phyloP scores from a whole-genome alignment of 2,113 vertebrate genomes.

The Apodemus sylvaticus region DNA sequence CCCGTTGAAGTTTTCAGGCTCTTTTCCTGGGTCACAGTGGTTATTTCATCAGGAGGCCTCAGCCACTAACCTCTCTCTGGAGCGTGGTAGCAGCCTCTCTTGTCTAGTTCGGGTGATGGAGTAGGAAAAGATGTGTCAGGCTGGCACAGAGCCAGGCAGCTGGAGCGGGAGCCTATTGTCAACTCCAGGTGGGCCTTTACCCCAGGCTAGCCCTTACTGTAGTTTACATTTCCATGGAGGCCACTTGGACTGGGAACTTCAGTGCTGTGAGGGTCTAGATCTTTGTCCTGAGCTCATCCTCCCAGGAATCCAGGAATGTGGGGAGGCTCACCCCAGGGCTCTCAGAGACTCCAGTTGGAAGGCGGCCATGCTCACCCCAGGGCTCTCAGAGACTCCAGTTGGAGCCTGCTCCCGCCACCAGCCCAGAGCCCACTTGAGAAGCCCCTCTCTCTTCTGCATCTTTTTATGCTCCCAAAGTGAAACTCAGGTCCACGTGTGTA shows the following conservation, averaged over 20 bases:
- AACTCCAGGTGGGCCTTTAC: neutral
- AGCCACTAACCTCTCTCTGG: neutral
- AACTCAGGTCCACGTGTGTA: neutral
- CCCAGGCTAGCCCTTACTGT: neutral
- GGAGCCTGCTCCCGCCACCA: neutral
- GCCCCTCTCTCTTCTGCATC: neutral
- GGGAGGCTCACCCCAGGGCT: neutral
- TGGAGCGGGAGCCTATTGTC: neutral
- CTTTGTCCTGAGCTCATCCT: neutral
- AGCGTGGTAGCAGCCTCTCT: neutral
- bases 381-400: too few relatives aligned
- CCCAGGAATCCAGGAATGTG: neutral
- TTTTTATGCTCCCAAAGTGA: neutral
- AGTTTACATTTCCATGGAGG: neutral
- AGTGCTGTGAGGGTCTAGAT: neutral
- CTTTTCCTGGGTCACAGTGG: neutral
- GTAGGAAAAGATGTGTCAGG: neutral
- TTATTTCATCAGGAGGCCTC: neutral
- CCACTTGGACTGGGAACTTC: too few relatives aligned
- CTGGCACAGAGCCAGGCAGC: too few relatives aligned
- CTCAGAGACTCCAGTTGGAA: neutral
- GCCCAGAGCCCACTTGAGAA: neutral
- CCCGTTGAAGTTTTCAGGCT: neutral
- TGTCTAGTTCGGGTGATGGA: neutral
- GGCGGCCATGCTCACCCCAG: too few relatives aligned